Conservation (phyloP, 2,113 vertebrate genomes). For the Gallinago paraguaiae region DNA sequence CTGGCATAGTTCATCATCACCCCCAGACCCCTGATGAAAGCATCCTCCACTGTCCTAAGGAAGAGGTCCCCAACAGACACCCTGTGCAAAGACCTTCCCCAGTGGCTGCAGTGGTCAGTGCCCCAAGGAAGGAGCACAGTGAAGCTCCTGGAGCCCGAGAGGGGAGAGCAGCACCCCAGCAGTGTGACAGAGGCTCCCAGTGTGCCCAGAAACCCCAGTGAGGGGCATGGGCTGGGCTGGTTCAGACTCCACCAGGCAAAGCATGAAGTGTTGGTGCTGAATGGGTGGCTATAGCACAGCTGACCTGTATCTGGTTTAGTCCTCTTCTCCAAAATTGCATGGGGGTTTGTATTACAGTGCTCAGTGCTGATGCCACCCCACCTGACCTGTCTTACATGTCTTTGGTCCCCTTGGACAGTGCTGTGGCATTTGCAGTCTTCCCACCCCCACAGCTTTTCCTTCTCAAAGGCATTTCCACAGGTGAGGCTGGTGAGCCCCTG, state of each 20-base stretch:
- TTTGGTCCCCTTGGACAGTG: not conserved
- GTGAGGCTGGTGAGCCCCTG: not conserved
- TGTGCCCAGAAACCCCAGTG: not conserved
- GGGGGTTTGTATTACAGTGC: not conserved
- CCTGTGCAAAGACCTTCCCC: not conserved
- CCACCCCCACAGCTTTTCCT: rapidly evolving
- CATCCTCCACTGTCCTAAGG: not conserved
- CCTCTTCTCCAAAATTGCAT: not conserved
- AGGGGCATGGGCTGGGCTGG: not conserved
- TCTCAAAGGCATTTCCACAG: not conserved
- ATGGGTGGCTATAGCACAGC: not conserved
- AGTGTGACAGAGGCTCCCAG: not conserved
- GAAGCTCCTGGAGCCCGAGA: not conserved
- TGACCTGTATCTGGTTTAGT: not conserved
- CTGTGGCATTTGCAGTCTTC: not conserved
- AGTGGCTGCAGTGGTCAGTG: not conserved
- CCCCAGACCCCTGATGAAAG: not conserved
- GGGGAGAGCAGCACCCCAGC: not conserved
- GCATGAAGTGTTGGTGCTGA: no score
- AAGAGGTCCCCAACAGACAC: not conserved
- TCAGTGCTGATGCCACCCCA: not conserved
- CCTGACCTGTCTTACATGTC: not conserved
- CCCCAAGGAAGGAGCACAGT: not conserved
- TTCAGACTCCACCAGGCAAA: not conserved
- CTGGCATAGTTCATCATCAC: rapidly evolving